These are phyloP conservation scores for Motacilla tschutschensis DNA, from an alignment of 2,113 vertebrate genomes.

Conservation along the genomic window DNA sequence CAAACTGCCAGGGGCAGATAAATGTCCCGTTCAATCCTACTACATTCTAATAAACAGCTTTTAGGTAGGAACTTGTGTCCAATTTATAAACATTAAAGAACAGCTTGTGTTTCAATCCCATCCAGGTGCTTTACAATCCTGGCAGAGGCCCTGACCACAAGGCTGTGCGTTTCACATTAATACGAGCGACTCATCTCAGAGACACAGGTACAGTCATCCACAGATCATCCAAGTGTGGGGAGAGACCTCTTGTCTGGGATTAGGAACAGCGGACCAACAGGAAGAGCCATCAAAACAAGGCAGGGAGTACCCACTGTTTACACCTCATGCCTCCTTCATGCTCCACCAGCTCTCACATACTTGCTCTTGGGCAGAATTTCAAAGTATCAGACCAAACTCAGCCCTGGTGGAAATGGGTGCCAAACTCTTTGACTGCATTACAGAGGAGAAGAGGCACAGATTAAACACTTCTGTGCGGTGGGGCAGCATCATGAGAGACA, in stretches of 20 bases:
- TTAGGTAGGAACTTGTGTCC: constrained; percentile 40
- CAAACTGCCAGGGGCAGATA: constrained; percentile 29
- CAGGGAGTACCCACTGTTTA: neutral
- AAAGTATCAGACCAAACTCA: neutral
- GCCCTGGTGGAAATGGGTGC: neutral
- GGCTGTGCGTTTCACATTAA: neutral
- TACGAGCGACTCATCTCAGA: neutral
- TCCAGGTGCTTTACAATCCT: constrained; percentile 49
- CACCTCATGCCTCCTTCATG: neutral
- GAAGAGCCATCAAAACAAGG: neutral
- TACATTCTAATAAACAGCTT: constrained; percentile 42
- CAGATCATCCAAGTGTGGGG: neutral
- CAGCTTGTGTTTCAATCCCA: constrained; percentile 34
- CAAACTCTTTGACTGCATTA: neutral
- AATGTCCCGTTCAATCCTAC: constrained; percentile 2
- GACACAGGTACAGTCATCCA: neutral
- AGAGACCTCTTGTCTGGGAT: neutral
- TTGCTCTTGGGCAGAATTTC: constrained; percentile 1
- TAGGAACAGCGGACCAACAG: neutral
- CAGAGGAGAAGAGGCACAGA: neutral
- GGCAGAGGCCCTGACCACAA: constrained; percentile 46
- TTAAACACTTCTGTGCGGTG: neutral
- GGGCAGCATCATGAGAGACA: neutral
- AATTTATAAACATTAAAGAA: constrained; percentile 35
- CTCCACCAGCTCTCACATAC: neutral